Base-by-base conservation (phyloP, 2,888 invertebrate species). In the Watsonalla cultraria region DNA sequence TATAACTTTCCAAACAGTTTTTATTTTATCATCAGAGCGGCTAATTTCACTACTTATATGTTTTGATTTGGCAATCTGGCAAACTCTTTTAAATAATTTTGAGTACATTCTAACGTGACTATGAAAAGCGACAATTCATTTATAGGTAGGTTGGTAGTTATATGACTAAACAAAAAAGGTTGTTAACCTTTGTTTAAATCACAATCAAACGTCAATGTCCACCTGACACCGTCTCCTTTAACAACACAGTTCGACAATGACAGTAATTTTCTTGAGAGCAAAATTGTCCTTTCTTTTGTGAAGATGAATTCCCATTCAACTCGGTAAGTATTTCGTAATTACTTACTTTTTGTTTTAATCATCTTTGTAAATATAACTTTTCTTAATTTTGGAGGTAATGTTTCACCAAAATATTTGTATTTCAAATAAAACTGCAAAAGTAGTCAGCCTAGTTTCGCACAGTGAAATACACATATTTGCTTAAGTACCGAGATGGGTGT, bases 211-310 rank as follows among this genome's bases (percentile, higher is more conserved):
- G 62, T 60, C 65, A 64, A 65, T 66, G 61, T 66, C 54, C 62
- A 65, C 64, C 69, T 65, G 66, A 58, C 68, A 61, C 62, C 66
- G 65, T 58, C 63, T 60, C 53, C 57, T 59, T 61, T 64, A 63
- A 78, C 42, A 42, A 42, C 42, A 42, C 42, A 42, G 11, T 42
- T 42, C 42, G 42, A 42, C 74, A 78, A 78, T 72, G 72, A 72
- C 68, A 73, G 66, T 75, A 72, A 81, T 80, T 76, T 79, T 72
- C 74, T 61, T 67, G 62, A 68, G 66, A 74, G 76, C 73, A 65
- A 66, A 74, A 70, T 66, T 69, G 65, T 69, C 64, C 60, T 65
- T 68, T 69, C 68, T 73, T 66, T 68, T 70, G 64, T 62, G 68
- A 62, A 71, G 68, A 76, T 71, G 72, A 76, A 75, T 78, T 66